Evolutionary conservation across 2,797 vertebrate species (phyloP).

Genomic region (Acropternis orthonyx): DNA sequence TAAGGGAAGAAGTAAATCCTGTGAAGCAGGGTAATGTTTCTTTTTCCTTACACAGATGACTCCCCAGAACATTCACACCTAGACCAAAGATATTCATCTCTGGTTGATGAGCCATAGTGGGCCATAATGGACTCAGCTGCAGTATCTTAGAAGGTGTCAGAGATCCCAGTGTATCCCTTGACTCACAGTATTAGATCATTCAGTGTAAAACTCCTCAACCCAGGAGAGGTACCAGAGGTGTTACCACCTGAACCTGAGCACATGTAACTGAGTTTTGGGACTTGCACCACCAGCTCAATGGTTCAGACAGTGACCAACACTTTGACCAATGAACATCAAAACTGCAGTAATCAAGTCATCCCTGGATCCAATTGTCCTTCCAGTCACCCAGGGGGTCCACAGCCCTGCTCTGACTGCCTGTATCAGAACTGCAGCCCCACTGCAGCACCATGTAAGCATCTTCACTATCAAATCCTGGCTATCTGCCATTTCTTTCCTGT

Average conservation of each 20-base stretch:
- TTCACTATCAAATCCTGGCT: background rate
- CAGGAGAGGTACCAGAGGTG: background rate
- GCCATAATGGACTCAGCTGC: background rate
- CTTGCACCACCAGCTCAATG: background rate
- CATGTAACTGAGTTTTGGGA: background rate
- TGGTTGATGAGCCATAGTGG: background rate
- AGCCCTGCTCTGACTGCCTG: background rate
- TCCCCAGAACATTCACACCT: background rate
- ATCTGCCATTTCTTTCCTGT: background rate
- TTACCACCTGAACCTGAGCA: background rate
- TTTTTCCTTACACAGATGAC: background rate
- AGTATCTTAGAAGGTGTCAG: background rate
- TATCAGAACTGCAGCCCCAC: background rate
- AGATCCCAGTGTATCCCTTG: background rate
- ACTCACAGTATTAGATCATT: background rate
- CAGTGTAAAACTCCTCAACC: background rate
- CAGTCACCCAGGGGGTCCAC: background rate
- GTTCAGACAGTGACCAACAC: background rate
- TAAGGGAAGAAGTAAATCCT: background rate
- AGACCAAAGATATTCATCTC: background rate
- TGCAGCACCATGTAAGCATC: background rate
- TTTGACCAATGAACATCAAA: background rate
- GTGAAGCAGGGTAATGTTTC: background rate
- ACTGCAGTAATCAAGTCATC: background rate
- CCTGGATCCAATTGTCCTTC: background rate